These are phyloP conservation scores for Azorinus chamasolen DNA, from an alignment of 2,888 invertebrate species.

Conservation along the genomic window DNA sequence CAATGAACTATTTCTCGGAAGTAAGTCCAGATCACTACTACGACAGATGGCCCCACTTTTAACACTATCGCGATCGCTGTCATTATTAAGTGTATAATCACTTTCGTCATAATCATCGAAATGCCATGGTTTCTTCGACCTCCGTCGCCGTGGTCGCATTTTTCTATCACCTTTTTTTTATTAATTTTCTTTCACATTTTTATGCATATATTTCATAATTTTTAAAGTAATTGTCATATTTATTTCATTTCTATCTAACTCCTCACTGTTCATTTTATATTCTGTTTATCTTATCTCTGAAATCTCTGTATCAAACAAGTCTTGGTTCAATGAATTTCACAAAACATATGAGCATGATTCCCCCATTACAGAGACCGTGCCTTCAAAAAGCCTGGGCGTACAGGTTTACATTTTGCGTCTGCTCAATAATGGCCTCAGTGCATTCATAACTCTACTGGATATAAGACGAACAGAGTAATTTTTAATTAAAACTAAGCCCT, in stretches of 20 bases:
- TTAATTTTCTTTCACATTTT: too few species aligned
- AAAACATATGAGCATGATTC: conserved; percentile 41
- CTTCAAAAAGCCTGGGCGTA: conserved; percentile 21
- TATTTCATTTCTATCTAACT: too few species aligned
- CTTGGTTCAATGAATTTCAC: conserved; percentile 55
- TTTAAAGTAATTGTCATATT: too few species aligned
- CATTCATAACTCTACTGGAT: conserved; percentile 60
- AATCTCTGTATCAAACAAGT: conserved; percentile 33
- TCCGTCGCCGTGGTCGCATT: conserved; percentile 52
- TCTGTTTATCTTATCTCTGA: neutral
- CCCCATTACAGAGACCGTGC: conserved; percentile 20
- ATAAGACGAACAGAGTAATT: conserved; percentile 61
- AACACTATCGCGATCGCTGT: conserved; percentile 29
- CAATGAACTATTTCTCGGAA: conserved; percentile 55
- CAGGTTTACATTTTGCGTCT: conserved; percentile 47
- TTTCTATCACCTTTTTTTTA: neutral
- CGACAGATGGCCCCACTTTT: conserved; percentile 29
- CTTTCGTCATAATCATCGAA: conserved; percentile 65
- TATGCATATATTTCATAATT: too few species aligned
- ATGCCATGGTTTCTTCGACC: conserved; percentile 55
- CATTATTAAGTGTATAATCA: conserved; percentile 57
- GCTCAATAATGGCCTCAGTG: conserved; percentile 52
- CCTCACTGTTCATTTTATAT: too few species aligned
- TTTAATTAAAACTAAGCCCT: conserved; percentile 69
- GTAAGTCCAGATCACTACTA: conserved; percentile 20